A percentile compares a stretch with the other conserved stretches of the same genome.
Conservation (phyloP, 2,113 vertebrate genomes). For the Scatophagus argus region DNA sequence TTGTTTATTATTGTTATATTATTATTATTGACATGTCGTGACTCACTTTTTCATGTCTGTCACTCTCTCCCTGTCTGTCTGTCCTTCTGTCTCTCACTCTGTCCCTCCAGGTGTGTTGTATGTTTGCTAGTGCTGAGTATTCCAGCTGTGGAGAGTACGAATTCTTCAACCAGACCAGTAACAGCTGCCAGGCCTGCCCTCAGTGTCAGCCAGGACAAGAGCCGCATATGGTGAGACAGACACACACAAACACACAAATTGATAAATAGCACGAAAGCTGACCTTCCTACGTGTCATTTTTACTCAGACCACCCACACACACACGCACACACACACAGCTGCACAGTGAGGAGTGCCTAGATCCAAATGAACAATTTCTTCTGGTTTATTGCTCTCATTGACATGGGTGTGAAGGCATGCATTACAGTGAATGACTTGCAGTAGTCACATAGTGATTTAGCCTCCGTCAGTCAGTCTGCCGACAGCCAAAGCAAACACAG, state of each 20-base stretch:
- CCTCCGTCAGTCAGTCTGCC: slow-evolving; percentile 56
- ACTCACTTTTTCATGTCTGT: not conserved
- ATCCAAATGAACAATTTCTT: slow-evolving; percentile 66
- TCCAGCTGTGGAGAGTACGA: slow-evolving; percentile 95
- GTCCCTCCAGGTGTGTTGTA: slow-evolving; percentile 87
- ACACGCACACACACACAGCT: slow-evolving; percentile 17
- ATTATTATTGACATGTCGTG: not conserved
- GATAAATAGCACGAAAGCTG: not conserved
- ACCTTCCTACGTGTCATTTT: slow-evolving; percentile 11
- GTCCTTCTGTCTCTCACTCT: slow-evolving; percentile 15
- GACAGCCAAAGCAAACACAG: slow-evolving; percentile 71
- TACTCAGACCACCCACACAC: slow-evolving; percentile 62
- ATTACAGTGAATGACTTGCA: slow-evolving; percentile 53
- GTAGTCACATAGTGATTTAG: slow-evolving; percentile 67
- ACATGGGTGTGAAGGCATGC: slow-evolving; percentile 59
- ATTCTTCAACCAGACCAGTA: slow-evolving; percentile 95
- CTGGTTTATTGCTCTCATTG: slow-evolving; percentile 63
- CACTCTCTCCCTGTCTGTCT: not conserved
- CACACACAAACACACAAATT: not conserved
- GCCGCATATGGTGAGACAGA: slow-evolving; percentile 92
- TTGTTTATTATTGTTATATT: too few species aligned
- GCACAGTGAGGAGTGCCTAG: slow-evolving; percentile 50
- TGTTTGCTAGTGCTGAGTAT: slow-evolving; percentile 89
- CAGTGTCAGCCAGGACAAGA: slow-evolving; percentile 95
- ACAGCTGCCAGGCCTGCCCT: slow-evolving; percentile 93